Evolutionary conservation across 2,113 vertebrate genomes (phyloP).

Genomic region (Aptenodytes forsteri): DNA sequence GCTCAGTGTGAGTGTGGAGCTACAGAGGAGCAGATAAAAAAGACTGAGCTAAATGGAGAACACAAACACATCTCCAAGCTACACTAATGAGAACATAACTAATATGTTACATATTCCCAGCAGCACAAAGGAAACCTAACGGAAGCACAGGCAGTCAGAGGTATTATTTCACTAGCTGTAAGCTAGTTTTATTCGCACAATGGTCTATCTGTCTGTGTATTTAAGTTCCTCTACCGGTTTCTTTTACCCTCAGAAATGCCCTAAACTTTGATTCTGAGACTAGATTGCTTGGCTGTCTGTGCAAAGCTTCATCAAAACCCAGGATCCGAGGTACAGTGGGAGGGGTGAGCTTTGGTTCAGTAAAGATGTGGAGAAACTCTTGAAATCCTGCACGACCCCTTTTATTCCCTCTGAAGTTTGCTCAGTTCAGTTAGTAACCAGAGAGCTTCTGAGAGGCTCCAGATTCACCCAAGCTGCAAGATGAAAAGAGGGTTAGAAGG

Average conservation of each 20-base stretch:
- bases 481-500: background rate
- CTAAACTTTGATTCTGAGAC: background rate
- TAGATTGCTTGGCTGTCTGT: background rate
- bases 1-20: background rate
- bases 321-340: background rate
- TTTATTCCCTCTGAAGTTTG: slow-evolving; percentile 23
- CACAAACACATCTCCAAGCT: background rate
- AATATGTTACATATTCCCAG: slow-evolving; percentile 14
- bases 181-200: background rate
- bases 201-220: background rate
- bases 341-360: background rate
- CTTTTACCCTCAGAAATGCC: background rate
- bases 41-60: slow-evolving; percentile 3
- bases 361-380: background rate
- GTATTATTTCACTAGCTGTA: background rate
- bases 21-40: background rate
- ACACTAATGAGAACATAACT: slow-evolving; percentile 33
- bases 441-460: background rate
- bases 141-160: background rate
- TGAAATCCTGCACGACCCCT: background rate
- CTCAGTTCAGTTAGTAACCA: background rate
- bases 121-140: background rate
- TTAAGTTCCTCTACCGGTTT: background rate
- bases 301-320: background rate
- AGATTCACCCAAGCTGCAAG: background rate